Evolutionary conservation across 2,888 invertebrate species (phyloP), one percentile per base, ranked within the genome.

Genomic region (Drosophila paucipuncta): DNA sequence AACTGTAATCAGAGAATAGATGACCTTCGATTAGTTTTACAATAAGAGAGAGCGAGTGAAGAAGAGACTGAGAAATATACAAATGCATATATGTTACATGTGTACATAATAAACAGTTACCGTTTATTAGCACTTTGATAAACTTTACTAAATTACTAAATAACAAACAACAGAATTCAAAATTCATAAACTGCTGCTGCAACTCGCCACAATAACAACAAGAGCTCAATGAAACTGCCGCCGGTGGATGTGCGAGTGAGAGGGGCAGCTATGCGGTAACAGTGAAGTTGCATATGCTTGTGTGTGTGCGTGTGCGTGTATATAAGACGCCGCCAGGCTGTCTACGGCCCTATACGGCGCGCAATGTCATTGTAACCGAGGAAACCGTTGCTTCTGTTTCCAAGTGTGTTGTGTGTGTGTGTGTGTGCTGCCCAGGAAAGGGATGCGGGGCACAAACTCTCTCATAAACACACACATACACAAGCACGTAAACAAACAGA

Each of bases 281-380:
- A 89, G 62, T 77, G 85, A 76, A 85, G 85, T 87, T 82, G 71
- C 66, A 62, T 70, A 64, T 65, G 41, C 58, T 31, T 55, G 66
- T 35, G 37, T 43, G 13, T n/a, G 37, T 16, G 39, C 30, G 39
- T 66, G 65, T 61, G 43, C 64, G 47, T 68, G 72, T 62, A 70
- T 70, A 67, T 64, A 61, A 73, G 72, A 69, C 61, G 85, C 73
- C 90, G 90, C 90, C 89, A 90, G 81, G 81, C 86, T 77, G 87
- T 86, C 86, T 83, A 76, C 79, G 73, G 76, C 70, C 72, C 74
- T 78, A 76, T 80, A 82, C 85, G 83, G 78, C 75, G 82, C 60
- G 69, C 83, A 85, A 80, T 84, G 83, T 80, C 83, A 84, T 76
- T 83, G 83, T 83, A 83, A 83, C 83, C 80, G 77, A 78, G 77